Base-by-base conservation (phyloP, 2,113 vertebrate genomes). In the Tupaia chinensis region DNA sequence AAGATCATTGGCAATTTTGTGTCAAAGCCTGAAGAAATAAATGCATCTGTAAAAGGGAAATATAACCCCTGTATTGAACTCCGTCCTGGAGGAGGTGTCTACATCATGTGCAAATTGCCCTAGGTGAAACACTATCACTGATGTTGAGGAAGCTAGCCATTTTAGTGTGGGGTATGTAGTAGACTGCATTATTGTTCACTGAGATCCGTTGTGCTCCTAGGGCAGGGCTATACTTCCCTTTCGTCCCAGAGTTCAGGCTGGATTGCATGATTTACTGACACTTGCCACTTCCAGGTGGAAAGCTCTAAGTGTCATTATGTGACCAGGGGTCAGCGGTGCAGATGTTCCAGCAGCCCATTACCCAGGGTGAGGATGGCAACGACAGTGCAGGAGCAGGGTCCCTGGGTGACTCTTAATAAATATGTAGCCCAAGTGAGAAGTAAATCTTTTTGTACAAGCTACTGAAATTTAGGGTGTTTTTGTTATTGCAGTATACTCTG, bases 11-110 rank as follows among this genome's bases (percentile, higher is more conserved):
- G 83, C 44, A 56, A 79, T 63, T 61, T 91, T 72, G 19, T 63
- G 53, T 82, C n/a, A 89, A 82, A n/a, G 65, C 17, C 54, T 73
- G n/a, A 87, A 73, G 81, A 93, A 58, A 90, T 74, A 93, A 58
- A 90, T 74, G 32, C 53, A 84, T 92, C 70, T 69, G 23, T 88
- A 58, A 69, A 91, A 77, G 34, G 0, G 22, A 68, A 91, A 70
- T 72, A 2, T 25, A 77, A 23, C n/a, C 14, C 27, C 61, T 60
- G 12, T 20, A 16, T 66, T 65, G 76, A 70, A 11, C 8, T 65
- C 34, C 60, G 16, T 54, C 25, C 54, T 25, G 34, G 29, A 82
- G 68, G 63, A 92, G 20, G 25, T n/a, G 9, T 44, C 34, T 72
- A 16, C 72, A 9, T 53, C 29, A 7, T 9, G 32, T 69, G 66